Evolutionary conservation across 2,797 vertebrate genomes (phyloP).

Genomic region (Amphiprion clarkii): DNA sequence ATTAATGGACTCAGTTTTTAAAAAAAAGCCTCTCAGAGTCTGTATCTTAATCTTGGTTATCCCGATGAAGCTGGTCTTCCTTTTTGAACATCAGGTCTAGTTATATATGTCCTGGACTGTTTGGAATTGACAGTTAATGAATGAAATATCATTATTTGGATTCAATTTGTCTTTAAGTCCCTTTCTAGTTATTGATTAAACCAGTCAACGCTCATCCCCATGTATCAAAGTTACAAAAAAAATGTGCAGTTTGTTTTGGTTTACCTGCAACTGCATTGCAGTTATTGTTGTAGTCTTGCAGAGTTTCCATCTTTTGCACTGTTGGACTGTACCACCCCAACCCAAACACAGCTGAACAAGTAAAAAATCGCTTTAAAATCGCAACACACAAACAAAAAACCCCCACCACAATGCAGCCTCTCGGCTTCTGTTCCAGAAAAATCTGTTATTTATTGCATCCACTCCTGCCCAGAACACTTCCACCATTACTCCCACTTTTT

Average conservation of each 20-base stretch:
- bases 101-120: too few species aligned
- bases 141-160: too few species aligned
- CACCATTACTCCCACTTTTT: slow-evolving; percentile 39
- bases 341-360: slow-evolving; percentile 17
- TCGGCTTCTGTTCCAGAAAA: slow-evolving; percentile 16
- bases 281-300: too few species aligned
- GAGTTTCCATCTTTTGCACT: too few species aligned
- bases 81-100: background rate
- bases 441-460: slow-evolving; percentile 53
- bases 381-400: slow-evolving; percentile 15
- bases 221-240: too few species aligned
- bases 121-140: too few species aligned
- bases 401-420: background rate
- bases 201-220: too few species aligned
- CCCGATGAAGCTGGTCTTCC: background rate
- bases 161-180: too few species aligned
- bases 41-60: background rate
- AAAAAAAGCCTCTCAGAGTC: background rate
- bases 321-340: background rate
- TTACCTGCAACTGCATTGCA: too few species aligned
- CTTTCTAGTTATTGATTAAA: too few species aligned
- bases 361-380: slow-evolving; percentile 32
- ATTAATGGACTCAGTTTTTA: background rate
- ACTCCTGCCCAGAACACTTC: slow-evolving; percentile 49
- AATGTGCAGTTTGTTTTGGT: too few species aligned